Evolutionary conservation across 1,140 invertebrate genomes (phyloP), one percentile per base, ranked within the genome.

Genomic region (Drosophila lacertosa): DNA sequence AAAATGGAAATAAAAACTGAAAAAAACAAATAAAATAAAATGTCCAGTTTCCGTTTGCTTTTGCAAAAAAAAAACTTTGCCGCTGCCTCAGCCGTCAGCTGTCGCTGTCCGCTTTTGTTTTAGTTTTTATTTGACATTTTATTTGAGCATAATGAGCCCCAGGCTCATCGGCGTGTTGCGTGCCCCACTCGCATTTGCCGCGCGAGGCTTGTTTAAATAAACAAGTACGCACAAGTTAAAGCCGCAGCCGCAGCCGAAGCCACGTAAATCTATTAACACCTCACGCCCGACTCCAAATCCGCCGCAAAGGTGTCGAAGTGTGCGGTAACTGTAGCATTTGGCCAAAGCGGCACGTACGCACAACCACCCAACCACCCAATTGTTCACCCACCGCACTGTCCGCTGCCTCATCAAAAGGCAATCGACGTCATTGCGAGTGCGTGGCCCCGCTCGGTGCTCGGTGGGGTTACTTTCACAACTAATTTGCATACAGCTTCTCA

Each of bases 261-360:
- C 77, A 88, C 65, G 82, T 88, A 88, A 86, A 86, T 86, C 81
- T 88, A 86, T 88, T 86, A 88, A 81, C 81, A 88, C 82, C 77
- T 86, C 69, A 70, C 74, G 77, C 64, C 53, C 50, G 60, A 6
- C 58, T 45, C 33, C 35, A 15, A 7, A n/a, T 13, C 5, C 9
- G 48, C 15, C 55, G 24, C 63, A 69, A 47, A 84, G 80, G 80
- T 76, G 76, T 65, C 37, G 58, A 65, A 65, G 60, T 67, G 64
- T 78, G 77, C 69, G 81, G 77, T 88, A 81, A 86, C 60, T 77
- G 73, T 67, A 88, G 64, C 77, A 77, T 84, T 84, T 70, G 73
- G 68, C 57, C 57, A 47, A 86, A 81, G 74, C 35, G 73, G 68
- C 81, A 84, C 81, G 81, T 84, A 88, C 64, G 63, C 47, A 53